Base-by-base conservation (phyloP, 1,140 invertebrate species). In the Ephestia elutella region DNA sequence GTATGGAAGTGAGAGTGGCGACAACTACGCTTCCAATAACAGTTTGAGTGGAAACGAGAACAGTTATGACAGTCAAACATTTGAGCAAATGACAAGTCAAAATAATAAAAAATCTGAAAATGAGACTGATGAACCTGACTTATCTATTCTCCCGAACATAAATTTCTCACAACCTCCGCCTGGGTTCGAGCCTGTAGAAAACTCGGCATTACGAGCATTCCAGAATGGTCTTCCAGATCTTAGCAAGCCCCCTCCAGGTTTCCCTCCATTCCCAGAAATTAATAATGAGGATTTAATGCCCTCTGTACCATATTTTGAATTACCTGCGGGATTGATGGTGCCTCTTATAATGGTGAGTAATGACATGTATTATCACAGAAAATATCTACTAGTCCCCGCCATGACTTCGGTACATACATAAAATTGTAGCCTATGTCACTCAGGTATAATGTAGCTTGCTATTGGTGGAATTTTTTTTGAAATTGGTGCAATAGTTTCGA, bases 241-340 rank as follows among this genome's bases (percentile, higher is more conserved):
- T 68, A 95, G 93, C 32, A 95, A 95, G 73, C 96, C 95, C 5
- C 96, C 96, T 0, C 95, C 95, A 18, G 94, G 95, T 18, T 95
- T 96, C 80, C 90, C 91, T 2, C 89, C 91, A 2, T 90, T 90
- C 55, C 79, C 75, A 10, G 88, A 89, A 68, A 71, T 87, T 10
- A 82, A 80, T 60, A 85, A 91, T 55, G 94, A 96, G 68, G 94
- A 96, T 66, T 86, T 96, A 54, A 92, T 97, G 86, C 97, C 97
- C 11, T 94, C 95, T 56, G 94, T 97, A 65, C 97, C 97, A 53
- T 99, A 99, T 82, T 99, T 95, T 84, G 98, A 99, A 80, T 90
- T 99, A 56, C 98, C 98, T 13, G 97, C 97, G 64, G 97, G 97
- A 55, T 89, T 99, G 0, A 98, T 99, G 94, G 96, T 97, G 30